Conservation (phyloP, 2,888 invertebrate species). For the Acleris emargana region DNA sequence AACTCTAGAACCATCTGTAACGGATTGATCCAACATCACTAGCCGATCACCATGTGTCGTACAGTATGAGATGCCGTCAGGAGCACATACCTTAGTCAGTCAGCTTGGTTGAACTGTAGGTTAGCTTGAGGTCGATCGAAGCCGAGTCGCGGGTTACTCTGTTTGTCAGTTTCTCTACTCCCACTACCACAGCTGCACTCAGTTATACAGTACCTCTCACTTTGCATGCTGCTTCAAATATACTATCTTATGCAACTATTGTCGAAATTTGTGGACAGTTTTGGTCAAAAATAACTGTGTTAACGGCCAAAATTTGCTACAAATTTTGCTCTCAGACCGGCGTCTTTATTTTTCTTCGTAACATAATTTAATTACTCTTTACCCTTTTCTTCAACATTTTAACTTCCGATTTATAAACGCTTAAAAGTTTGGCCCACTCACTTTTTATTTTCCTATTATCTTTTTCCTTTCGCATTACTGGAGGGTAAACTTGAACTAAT, state of each 20-base stretch:
- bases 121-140: slow-evolving; percentile 76
- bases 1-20: slow-evolving; percentile 76
- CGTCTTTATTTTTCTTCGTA: slow-evolving; percentile 69
- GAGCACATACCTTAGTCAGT: slow-evolving; percentile 76
- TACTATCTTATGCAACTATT: slow-evolving; percentile 59
- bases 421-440: slow-evolving; percentile 58
- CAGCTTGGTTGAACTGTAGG: slow-evolving; percentile 80
- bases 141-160: slow-evolving; percentile 69
- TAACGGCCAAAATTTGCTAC: slow-evolving; percentile 49
- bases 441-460: slow-evolving; percentile 55
- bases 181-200: slow-evolving; percentile 75
- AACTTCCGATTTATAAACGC: slow-evolving; percentile 58
- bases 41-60: slow-evolving; percentile 77
- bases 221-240: slow-evolving; percentile 81
- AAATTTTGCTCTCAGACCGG: slow-evolving; percentile 60
- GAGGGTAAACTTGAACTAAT: slow-evolving; percentile 55
- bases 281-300: slow-evolving; percentile 30
- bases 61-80: slow-evolving; percentile 72
- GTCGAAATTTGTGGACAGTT: slow-evolving; percentile 57
- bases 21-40: slow-evolving; percentile 76
- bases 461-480: slow-evolving; percentile 62
- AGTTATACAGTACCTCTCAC: slow-evolving; percentile 74
- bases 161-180: slow-evolving; percentile 70
- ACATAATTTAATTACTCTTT: slow-evolving; percentile 66
- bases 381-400: slow-evolving; percentile 61